Percentiles rank a stretch among this genome's conserved stretches.
phyloP scores from a whole-genome alignment of 1,140 invertebrate species.

The Ylistrum balloti region DNA sequence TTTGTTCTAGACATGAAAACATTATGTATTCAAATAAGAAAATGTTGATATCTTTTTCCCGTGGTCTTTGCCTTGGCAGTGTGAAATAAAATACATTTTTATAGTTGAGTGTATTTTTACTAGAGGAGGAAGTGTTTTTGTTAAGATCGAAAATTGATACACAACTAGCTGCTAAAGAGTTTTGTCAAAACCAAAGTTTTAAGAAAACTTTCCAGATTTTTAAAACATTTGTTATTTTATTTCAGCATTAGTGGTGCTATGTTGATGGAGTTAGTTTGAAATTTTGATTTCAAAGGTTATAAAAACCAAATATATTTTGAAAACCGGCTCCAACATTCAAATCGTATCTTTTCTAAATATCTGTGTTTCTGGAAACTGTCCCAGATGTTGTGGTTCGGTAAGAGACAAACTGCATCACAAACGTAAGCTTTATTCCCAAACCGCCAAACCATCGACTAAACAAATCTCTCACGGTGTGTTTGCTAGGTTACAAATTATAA shows the following conservation, averaged over 20 bases:
- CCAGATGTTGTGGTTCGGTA: background rate
- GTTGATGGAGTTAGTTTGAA: background rate
- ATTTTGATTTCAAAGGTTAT: background rate
- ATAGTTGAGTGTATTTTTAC: background rate
- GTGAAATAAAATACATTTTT: too few relatives aligned
- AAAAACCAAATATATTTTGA: conserved; percentile 30
- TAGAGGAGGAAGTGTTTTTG: background rate
- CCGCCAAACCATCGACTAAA: conserved; percentile 16
- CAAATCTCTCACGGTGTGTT: background rate
- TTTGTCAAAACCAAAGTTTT: background rate
- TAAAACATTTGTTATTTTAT: background rate
- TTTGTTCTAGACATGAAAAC: too few relatives aligned
- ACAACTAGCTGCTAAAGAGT: conserved; percentile 21
- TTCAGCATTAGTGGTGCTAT: conserved; percentile 15
- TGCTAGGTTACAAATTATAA: background rate
- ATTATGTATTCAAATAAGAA: too few relatives aligned
- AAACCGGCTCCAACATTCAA: conserved; percentile 7
- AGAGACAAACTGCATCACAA: conserved; percentile 10
- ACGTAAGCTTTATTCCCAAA: conserved; percentile 32
- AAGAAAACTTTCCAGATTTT: background rate
- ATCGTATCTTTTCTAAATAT: background rate
- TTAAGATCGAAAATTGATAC: background rate
- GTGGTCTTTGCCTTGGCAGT: too few relatives aligned
- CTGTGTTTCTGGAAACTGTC: conserved; percentile 7
- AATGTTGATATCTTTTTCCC: too few relatives aligned